Evolutionary conservation across 2,888 invertebrate genomes (phyloP).

Genomic region (Patella pellucida): DNA sequence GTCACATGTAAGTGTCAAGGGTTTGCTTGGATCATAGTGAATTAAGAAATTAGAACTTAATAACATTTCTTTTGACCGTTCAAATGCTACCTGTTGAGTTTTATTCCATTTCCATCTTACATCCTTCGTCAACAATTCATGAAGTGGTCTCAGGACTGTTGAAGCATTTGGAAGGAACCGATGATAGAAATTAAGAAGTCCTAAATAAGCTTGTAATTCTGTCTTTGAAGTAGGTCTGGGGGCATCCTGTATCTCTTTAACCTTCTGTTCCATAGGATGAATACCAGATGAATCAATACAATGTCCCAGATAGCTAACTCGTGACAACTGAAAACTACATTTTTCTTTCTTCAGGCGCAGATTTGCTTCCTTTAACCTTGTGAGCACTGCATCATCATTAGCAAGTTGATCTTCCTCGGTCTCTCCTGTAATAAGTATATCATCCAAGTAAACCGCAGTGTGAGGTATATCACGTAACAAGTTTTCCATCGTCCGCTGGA

Average conservation of each 20-base stretch:
- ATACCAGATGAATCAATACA: constrained; percentile 10
- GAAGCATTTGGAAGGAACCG: constrained; percentile 18
- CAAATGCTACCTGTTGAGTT: constrained; percentile 32
- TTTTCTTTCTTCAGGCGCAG: constrained; percentile 14
- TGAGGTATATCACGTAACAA: constrained; percentile 17
- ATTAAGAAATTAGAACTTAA: constrained; percentile 41
- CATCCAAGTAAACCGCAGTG: constrained; percentile 13
- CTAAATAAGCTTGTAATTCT: constrained; percentile 43
- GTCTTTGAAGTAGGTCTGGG: constrained; percentile 42
- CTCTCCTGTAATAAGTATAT: constrained; percentile 7
- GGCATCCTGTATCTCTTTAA: constrained; percentile 45
- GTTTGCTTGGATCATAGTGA: constrained; percentile 46
- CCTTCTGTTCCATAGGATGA: too few species aligned
- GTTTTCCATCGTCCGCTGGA: constrained; percentile 21
- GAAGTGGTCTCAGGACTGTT: constrained; percentile 21
- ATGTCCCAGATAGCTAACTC: constrained; percentile 21
- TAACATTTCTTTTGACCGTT: constrained; percentile 38
- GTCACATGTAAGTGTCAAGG: constrained; percentile 64
- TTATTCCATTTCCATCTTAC: constrained; percentile 36
- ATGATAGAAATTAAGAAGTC: constrained; percentile 3
- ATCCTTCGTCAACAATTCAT: constrained; percentile 32
- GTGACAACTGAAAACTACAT: constrained; percentile 16
- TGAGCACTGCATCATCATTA: not conserved
- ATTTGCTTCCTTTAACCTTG: not conserved
- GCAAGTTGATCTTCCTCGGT: constrained; percentile 5